These are phyloP conservation scores for Sicus ferrugineus DNA, from an alignment of 2,888 invertebrate genomes.

Conservation along the genomic window DNA sequence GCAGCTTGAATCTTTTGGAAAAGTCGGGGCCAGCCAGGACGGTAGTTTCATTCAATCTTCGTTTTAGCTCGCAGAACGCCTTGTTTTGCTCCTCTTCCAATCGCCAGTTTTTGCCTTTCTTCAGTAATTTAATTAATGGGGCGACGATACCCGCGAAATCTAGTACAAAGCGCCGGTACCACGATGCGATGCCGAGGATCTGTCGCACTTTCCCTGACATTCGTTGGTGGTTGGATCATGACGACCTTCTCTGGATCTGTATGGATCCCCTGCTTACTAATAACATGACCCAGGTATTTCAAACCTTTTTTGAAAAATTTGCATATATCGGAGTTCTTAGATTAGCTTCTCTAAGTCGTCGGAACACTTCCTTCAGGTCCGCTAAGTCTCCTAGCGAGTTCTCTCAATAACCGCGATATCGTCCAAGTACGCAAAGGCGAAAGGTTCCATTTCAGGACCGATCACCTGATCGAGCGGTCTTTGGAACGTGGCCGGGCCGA, in stretches of 20 bases:
- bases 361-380: background rate
- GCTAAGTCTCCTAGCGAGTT: background rate
- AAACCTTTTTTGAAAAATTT: constrained; percentile 14
- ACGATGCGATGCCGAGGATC: constrained; percentile 26
- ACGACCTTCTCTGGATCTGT: constrained; percentile 31
- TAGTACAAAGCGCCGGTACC: constrained; percentile 32
- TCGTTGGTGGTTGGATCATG: constrained; percentile 13
- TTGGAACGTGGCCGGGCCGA: constrained; percentile 33
- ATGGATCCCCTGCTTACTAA: no score
- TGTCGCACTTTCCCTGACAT: constrained; percentile 15
- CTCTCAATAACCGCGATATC: background rate
- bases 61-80: constrained; percentile 26
- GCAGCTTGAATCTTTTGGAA: no score
- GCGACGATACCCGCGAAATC: constrained; percentile 9
- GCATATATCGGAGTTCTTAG: background rate
- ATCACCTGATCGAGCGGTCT: constrained; percentile 10
- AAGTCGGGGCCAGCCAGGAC: constrained; percentile 32
- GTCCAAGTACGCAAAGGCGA: background rate
- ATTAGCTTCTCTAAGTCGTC: background rate
- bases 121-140: constrained; percentile 25
- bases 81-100: constrained; percentile 28
- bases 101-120: constrained; percentile 26
- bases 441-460: no score
- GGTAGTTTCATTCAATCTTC: constrained; percentile 22
- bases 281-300: no score